Evolutionary conservation across 2,113 vertebrate species (phyloP), one percentile per base, ranked within the genome.

Genomic region (Tupaia tana): DNA sequence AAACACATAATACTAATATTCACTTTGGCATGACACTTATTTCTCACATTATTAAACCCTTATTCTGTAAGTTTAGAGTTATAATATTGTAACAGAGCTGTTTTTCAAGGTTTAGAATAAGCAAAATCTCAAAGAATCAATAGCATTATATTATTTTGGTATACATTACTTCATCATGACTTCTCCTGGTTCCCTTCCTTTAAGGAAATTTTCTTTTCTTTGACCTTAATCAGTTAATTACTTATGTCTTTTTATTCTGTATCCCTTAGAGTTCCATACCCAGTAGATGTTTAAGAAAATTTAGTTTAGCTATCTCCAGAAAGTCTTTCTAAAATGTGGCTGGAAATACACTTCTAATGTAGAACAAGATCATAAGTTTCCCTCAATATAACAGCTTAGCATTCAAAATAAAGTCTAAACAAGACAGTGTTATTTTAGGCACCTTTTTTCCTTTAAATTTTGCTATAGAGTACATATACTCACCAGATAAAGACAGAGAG

Each of bases 61-160:
- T 81, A 86, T 91, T 86, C 25, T 66, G n/a, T 22, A 59, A 61
- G 85, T 91, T 91, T 52, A 31, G 5, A 67, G 67, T 81, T 86
- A 91, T 74, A 56, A 61, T 54, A 52, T 14, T 43, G 24, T 20
- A 82, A 43, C 1, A 66, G 27, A 63, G 1, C 27, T 80, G 34
- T 20, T 80, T 7, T 67, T 63, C 16, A 70, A 81, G 56, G 12
- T 34, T 82, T 70, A 93, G 54, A 77, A 71, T 31, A 70, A 86
- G 58, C 34, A 86, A 88, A 90, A 70, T 54, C 34, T 27, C 58
- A 93, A 52, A 80, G 70, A 64, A 58, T 19, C 29, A 1, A 66
- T 34, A 74, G 69, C 43, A 81, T 9, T 59, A 7, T 34, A 27
- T 81, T 75, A 66, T 31, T 77, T 54, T 86, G 20, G 19, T 52